Base-by-base conservation (phyloP, 1,140 invertebrate genomes). In the Alviniconcha marisindica region DNA sequence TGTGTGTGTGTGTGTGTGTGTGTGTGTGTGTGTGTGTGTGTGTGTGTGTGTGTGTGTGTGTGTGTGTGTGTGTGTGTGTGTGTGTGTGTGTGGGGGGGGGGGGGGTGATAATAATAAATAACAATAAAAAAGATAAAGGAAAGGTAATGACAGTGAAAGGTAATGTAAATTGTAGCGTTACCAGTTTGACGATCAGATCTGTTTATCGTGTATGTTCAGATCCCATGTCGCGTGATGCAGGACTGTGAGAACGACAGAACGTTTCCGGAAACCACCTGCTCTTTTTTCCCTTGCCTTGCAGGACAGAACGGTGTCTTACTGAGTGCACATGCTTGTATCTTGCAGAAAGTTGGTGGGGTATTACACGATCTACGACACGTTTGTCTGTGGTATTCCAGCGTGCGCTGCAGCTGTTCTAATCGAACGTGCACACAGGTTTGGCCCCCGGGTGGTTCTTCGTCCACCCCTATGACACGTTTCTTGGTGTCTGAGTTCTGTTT, bases 341-440 rank as follows among this genome's bases (percentile, higher is more conserved):
- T 91, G 86, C 90, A 91, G 90, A 85, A 88, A 86, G 78, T 36
- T 91, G 66, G 73, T 83, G 82, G 90, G 89, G 31, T 89, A 86
- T 87, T 91, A 89, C 84, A 86, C 87, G 78, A 90, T 84, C 79
- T 87, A 86, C 77, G 87, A 88, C 83, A 85, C 86, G 33, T 87
- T 89, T 77, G 15, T 88, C 40, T 87, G 86, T 85, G 90, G 89
- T 48, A 87, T 88, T 21, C 89, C 89, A 71, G 90, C 89, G 60
- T 89, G 86, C 69, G 87, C 87, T 71, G 56, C 90, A 18, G 87
- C 89, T 66, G 36, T 91, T 60, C 63, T 83, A 44, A 83, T 91
- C 74, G 90, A 91, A 69, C 86, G 87, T 69, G 88, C 88, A 85
- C 69, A 86, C 85, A 91, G 90, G 90, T 91, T 90, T 86, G 69